Base-by-base conservation (phyloP, 2,888 invertebrate species). In the Calameuta filiformis region DNA sequence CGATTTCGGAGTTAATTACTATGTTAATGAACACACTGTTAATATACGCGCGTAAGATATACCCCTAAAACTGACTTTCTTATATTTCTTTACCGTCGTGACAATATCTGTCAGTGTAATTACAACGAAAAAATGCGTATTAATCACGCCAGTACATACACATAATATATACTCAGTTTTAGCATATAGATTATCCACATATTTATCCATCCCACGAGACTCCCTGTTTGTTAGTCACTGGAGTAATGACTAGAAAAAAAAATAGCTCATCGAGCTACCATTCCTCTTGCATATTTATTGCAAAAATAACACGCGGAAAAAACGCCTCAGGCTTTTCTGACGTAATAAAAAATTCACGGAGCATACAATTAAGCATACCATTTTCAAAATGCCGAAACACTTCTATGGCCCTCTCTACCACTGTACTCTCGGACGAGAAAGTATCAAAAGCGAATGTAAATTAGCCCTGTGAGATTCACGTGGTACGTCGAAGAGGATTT, bases 31-130 rank as follows among this genome's bases (percentile, higher is more conserved):
- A 40, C 2, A 6, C 9, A 40, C 15, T 23, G 15, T 23, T 23
- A 23, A 40, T 40, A 23, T 40, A 40, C 23, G 23, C 69, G 31
- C 31, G 12, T 33, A 33, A 12, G 23, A 12, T 30, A 30, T 31
- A 69, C 31, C 12, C 9, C 3, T 33, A 33, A 15, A 69, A 15
- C 6, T 30, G 0, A 33, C 79, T 79, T 23, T 23, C 81, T 79
- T 83, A 81, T 81, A 77, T 84, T 83, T 80, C 79, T 80, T 83
- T 80, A 82, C 81, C 75, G 81, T 76, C 75, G 31, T 69, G 77
- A 81, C 76, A 80, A 76, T 84, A 85, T 84, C 85, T 84, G 84
- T 83, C 75, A 79, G 82, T 82, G 84, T 85, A 85, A 85, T 86
- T 85, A 86, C 82, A 82, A 80, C 69, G 56, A 73, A 30, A 40